phyloP scores from a whole-genome alignment of 2,888 invertebrate genomes.

The Onchidella celtica region DNA sequence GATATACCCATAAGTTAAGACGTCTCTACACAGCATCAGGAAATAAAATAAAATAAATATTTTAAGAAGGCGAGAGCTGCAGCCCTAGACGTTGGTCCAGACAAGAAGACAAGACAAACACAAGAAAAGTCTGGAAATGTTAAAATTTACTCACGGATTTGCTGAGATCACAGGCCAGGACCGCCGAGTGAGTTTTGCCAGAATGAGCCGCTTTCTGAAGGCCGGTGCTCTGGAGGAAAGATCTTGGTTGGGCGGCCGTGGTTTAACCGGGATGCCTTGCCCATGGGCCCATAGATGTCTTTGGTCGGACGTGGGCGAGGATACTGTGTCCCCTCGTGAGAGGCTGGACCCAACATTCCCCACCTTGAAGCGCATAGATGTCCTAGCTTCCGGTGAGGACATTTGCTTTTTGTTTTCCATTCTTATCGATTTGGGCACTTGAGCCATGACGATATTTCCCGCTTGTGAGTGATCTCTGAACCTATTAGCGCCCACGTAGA shows the following conservation, averaged over 20 bases:
- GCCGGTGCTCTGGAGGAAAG: background rate
- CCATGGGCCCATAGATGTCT: conserved; percentile 42
- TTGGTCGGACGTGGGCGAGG: background rate
- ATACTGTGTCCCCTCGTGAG: background rate
- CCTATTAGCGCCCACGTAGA: too few relatives aligned
- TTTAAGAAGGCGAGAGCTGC: too few relatives aligned
- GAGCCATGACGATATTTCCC: conserved; percentile 6
- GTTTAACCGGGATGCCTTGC: background rate
- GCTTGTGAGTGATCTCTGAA: too few relatives aligned
- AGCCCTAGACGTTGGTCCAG: too few relatives aligned
- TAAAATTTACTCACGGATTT: conserved; percentile 26
- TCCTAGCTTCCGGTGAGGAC: conserved; percentile 31
- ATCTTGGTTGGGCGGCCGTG: background rate
- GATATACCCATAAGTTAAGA: too few relatives aligned
- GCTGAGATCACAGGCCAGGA: conserved; percentile 33
- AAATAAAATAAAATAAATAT: too few relatives aligned
- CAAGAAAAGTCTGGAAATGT: too few relatives aligned
- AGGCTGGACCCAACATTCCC: background rate
- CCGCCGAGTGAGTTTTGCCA: conserved; percentile 31
- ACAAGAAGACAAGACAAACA: too few relatives aligned
- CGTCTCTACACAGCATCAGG: too few relatives aligned
- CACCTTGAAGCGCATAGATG: background rate
- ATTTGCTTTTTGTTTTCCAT: conserved; percentile 29
- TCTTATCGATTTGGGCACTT: conserved; percentile 1
- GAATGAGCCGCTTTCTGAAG: conserved; percentile 12